Base-by-base conservation (phyloP, 2,888 invertebrate genomes). In the Lamellibrachia satsuma region DNA sequence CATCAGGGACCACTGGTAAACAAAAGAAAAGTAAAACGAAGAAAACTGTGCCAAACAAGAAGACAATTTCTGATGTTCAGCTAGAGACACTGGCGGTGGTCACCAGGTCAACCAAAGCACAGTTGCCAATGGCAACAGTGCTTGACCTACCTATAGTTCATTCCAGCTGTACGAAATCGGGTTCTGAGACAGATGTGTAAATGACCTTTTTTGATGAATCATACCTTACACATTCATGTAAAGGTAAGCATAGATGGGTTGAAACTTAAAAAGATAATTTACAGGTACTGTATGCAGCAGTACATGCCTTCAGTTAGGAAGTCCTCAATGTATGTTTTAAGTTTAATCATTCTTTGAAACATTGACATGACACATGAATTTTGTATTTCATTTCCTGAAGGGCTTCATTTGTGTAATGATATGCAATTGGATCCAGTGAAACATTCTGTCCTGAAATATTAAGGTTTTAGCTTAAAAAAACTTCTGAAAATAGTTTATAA, bases 131-230 rank as follows among this genome's bases (percentile, higher is more conserved):
- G 55, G 52, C 91, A 55, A 52, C 55, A 91, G 55, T 22, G 22
- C 39, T 91, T 52, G 91, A 91, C 52, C 11, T 91, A 22, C 91
- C 91, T 39, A 52, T 3, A n/a, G 55, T 91, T 22, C 91, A 91
- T 55, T 39, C 27, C 9, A 91, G 91, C 91, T 91, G 52, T 55
- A 91, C 22, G 39, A 52, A 39, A 39, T 39, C 39, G 0, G 39
- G 39, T 39, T 39, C 39, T 39, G 39, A 39, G 7, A 51, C 51
- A 39, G n/a, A n/a, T 75, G 22, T 75, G 75, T 75, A 75, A 22
- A 39, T 39, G 39, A 22, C 15, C 6, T 75, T 39, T 75, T 75
- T n/a, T 75, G 75, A 75, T 75, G 15, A 75, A 75, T 22, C n/a
- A n/a, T 75, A 7, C 75, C 75, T 75, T 75, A 75, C 75, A 2